Percentiles rank a stretch among this genome's conserved stretches.
Conservation (phyloP, 2,888 invertebrate genomes). For the Amblyjoppa fuscipennis region DNA sequence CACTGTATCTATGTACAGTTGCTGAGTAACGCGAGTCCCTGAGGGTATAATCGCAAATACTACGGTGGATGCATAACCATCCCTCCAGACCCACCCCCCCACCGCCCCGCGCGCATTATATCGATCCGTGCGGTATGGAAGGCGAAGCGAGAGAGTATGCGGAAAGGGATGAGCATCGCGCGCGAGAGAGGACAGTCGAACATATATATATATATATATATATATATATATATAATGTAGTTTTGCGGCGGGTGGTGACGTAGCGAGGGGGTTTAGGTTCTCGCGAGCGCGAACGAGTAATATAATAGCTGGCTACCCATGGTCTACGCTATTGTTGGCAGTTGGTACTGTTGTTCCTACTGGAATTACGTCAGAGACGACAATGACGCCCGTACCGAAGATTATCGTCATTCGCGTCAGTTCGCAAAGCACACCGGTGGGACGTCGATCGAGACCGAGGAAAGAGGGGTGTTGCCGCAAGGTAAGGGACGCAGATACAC, state of each 20-base stretch:
- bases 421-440: conserved; percentile 46
- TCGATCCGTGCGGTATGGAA: conserved; percentile 26
- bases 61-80: not conserved
- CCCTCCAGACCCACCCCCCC: not conserved
- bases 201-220: not conserved
- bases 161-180: conserved; percentile 39
- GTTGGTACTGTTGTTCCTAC: conserved; percentile 37
- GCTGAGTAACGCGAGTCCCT: conserved; percentile 20
- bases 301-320: conserved; percentile 47
- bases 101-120: conserved; percentile 9
- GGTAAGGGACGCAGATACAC: not conserved
- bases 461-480: conserved; percentile 9
- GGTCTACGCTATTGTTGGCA: conserved; percentile 15
- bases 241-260: not conserved
- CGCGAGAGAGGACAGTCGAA: not conserved
- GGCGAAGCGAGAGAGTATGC: conserved; percentile 19
- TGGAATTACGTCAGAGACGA: conserved; percentile 54
- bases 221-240: not conserved
- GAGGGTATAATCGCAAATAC: conserved; percentile 31
- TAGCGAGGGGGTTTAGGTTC: not conserved
- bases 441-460: conserved; percentile 30
- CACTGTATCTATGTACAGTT: not conserved
- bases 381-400: conserved; percentile 40
- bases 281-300: conserved; percentile 40
- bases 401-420: conserved; percentile 41